These are phyloP conservation scores for Aphidius ervi DNA, from an alignment of 1,140 invertebrate genomes.

Conservation along the genomic window DNA sequence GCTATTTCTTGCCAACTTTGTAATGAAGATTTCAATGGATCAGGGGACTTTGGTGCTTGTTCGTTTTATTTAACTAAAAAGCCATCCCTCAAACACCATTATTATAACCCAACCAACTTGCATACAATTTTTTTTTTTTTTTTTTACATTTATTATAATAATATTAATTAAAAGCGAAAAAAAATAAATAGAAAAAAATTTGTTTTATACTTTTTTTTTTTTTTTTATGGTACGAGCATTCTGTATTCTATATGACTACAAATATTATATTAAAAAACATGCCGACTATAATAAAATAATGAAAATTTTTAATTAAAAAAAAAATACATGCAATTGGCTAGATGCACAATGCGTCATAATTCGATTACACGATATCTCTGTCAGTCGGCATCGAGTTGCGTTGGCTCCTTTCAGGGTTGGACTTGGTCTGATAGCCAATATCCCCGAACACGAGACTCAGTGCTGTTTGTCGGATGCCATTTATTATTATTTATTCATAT, in stretches of 20 bases:
- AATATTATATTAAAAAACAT: conserved; percentile 6
- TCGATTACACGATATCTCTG: conserved; percentile 42
- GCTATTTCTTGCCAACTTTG: too few relatives aligned
- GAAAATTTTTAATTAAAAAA: conserved; percentile 27
- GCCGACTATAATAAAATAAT: conserved; percentile 20
- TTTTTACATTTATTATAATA: background rate
- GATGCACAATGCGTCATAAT: conserved; percentile 58
- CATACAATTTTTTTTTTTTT: conserved; percentile 1
- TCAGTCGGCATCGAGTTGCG: conserved; percentile 30
- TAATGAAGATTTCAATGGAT: too few relatives aligned
- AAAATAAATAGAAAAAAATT: conserved; percentile 3
- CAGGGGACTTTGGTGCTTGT: too few relatives aligned
- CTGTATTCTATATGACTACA: too few relatives aligned
- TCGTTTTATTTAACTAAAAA: too few relatives aligned
- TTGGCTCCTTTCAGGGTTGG: conserved; percentile 51
- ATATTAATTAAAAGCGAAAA: conserved; percentile 5
- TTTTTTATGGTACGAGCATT: too few relatives aligned
- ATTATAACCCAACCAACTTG: conserved; percentile 5
- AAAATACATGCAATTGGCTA: conserved; percentile 53
- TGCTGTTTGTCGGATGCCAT: conserved; percentile 56
- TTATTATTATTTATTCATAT: conserved; percentile 31
- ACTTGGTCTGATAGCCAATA: conserved; percentile 52
- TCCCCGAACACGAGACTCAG: conserved; percentile 59
- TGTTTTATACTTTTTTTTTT: conserved; percentile 13
- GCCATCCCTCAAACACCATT: too few relatives aligned